phyloP scores from a whole-genome alignment of 2,888 invertebrate genomes.

The Cheilosia grossa region DNA sequence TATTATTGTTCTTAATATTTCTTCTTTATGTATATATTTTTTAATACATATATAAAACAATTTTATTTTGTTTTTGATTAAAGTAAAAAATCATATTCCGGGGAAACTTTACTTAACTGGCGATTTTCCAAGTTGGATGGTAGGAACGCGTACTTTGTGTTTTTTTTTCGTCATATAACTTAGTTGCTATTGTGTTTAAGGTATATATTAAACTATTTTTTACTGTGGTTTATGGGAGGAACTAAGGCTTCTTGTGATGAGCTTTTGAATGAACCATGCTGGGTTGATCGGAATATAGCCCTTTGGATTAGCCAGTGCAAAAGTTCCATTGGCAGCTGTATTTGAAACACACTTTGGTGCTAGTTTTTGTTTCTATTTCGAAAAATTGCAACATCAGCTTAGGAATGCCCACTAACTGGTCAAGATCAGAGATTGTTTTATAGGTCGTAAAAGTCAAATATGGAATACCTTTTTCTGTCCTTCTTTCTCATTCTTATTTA shows the following conservation, averaged over 20 bases:
- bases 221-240: neutral
- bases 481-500: too few relatives aligned
- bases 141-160: neutral
- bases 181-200: neutral
- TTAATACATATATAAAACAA: constrained; percentile 57
- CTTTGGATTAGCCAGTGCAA: too few relatives aligned
- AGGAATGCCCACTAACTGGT: too few relatives aligned
- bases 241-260: neutral
- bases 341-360: too few relatives aligned
- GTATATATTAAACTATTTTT: neutral
- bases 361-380: too few relatives aligned
- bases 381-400: too few relatives aligned
- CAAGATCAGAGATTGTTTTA: too few relatives aligned
- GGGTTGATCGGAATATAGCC: too few relatives aligned
- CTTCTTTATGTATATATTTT: constrained; percentile 61
- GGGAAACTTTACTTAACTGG: constrained; percentile 13
- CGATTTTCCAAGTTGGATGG: constrained; percentile 35
- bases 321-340: too few relatives aligned
- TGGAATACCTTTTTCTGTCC: too few relatives aligned
- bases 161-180: constrained; percentile 6
- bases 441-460: too few relatives aligned
- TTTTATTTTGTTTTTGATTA: constrained; percentile 43
- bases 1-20: constrained; percentile 83
- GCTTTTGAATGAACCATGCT: neutral
- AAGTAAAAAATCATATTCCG: constrained; percentile 18